Evolutionary conservation across 2,113 vertebrate genomes (phyloP), one percentile per base, ranked within the genome.

Genomic region (Helogale parvula): DNA sequence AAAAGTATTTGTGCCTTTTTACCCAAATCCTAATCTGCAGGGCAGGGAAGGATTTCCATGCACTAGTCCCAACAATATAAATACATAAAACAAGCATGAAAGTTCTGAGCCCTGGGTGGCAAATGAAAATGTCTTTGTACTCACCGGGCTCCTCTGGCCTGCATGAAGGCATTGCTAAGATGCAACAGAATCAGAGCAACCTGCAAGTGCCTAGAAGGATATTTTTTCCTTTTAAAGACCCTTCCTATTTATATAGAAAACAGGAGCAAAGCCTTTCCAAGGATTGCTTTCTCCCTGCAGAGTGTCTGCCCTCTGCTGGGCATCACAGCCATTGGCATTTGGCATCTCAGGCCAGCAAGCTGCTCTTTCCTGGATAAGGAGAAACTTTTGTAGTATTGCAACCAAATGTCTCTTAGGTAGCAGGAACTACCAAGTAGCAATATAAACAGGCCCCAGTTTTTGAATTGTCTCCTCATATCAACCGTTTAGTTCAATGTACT

Each of bases 291-390:
- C 72, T 91, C 45, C 68, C 29, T 60, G 25, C 31, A 91, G 31
- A 88, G 90, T 96, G 90, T 90, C 82, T 95, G 97, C 90, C 87
- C 90, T 95, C 97, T 97, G 87, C 90, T 95, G 95, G 90, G 38
- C 33, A 52, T 90, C 50, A 60, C 85, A 33, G 72, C 33, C 54
- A 65, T 52, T 94, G 33, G 50, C 79, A 86, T 74, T 69, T 50
- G 72, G 74, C 21, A 54, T 54, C 25, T 85, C 11, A 23, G 17
- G 17, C 31, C 38, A 54, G 41, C 54, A 57, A 47, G 60, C 52
- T 76, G 29, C 66, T 86, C 19, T 79, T 82, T n/a, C 31, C 50
- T 57, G 47, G 38, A 7, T 86, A 41, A 31, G 27, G 54, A 50
- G 68, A 29, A 66, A 77, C 25, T 7, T 74, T 89, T 33, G 31